A percentile compares a stretch with the other conserved stretches of the same genome.
Conservation (phyloP, 2,888 invertebrate species). For the Acronicta alni region DNA sequence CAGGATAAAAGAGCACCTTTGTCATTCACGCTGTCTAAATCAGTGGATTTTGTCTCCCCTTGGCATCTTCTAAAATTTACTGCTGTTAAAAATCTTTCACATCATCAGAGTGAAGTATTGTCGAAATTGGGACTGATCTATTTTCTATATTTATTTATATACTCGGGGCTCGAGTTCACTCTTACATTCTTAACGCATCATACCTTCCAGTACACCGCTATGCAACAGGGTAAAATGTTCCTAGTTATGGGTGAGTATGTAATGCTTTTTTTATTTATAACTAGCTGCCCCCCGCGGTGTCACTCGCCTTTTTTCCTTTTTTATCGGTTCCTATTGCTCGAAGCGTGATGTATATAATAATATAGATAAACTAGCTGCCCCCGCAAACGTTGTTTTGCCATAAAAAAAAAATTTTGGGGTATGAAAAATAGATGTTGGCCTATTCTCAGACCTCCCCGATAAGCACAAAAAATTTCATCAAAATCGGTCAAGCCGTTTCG, state of each 20-base stretch:
- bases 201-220: constrained; percentile 96
- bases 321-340: too few relatives aligned
- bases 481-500: too few relatives aligned
- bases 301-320: too few relatives aligned
- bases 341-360: too few relatives aligned
- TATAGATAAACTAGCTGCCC: too few relatives aligned
- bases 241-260: constrained; percentile 93
- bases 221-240: constrained; percentile 99
- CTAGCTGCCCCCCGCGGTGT: too few relatives aligned
- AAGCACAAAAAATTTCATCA: too few relatives aligned
- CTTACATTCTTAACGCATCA: constrained; percentile 98
- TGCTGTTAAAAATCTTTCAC: constrained; percentile 91
- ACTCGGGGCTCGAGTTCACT: constrained; percentile 99
- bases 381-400: too few relatives aligned
- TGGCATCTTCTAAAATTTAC: constrained; percentile 89
- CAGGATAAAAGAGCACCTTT: constrained; percentile 93
- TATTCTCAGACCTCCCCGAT: too few relatives aligned
- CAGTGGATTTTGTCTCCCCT: constrained; percentile 86
- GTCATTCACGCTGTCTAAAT: constrained; percentile 91
- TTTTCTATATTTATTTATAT: constrained; percentile 97
- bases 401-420: too few relatives aligned
- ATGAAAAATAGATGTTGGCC: too few relatives aligned
- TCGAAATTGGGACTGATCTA: constrained; percentile 93
- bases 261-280: too few relatives aligned
- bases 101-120: constrained; percentile 90